These are phyloP conservation scores for Phaethon lepturus DNA, from an alignment of 2,113 vertebrate genomes.

Conservation along the genomic window DNA sequence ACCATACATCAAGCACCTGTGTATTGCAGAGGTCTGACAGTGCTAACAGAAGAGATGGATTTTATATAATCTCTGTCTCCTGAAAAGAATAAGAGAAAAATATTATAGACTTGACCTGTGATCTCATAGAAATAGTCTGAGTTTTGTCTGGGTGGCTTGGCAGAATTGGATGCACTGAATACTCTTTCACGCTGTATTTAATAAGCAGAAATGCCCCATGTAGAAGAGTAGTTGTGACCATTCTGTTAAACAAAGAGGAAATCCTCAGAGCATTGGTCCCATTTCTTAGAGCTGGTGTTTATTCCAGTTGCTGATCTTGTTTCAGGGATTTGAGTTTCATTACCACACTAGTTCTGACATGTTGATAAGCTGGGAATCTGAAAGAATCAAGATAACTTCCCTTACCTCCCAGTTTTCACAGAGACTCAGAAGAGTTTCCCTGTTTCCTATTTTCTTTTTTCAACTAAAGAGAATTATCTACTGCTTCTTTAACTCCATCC, in stretches of 20 bases:
- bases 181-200: background rate
- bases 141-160: slow-evolving; percentile 4
- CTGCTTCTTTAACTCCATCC: background rate
- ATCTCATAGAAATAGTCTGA: slow-evolving; percentile 21
- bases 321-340: background rate
- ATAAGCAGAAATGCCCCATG: background rate
- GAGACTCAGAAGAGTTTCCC: background rate
- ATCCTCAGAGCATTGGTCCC: background rate
- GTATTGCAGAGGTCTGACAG: slow-evolving; percentile 29
- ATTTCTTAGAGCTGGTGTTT: background rate
- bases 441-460: background rate
- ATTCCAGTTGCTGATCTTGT: background rate
- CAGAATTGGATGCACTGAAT: background rate
- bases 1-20: slow-evolving; percentile 35
- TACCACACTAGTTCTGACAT: background rate
- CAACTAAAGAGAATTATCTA: background rate
- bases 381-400: background rate
- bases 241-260: background rate
- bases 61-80: slow-evolving; percentile 50
- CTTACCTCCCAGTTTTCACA: background rate
- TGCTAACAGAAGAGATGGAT: slow-evolving; percentile 34
- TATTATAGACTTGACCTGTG: slow-evolving; percentile 46
- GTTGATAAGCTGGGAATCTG: background rate
- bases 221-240: background rate
- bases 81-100: slow-evolving; percentile 56